Evolutionary conservation across 2,797 vertebrate species (phyloP), one percentile per base, ranked within the genome.

Genomic region (Dipus sagitta): DNA sequence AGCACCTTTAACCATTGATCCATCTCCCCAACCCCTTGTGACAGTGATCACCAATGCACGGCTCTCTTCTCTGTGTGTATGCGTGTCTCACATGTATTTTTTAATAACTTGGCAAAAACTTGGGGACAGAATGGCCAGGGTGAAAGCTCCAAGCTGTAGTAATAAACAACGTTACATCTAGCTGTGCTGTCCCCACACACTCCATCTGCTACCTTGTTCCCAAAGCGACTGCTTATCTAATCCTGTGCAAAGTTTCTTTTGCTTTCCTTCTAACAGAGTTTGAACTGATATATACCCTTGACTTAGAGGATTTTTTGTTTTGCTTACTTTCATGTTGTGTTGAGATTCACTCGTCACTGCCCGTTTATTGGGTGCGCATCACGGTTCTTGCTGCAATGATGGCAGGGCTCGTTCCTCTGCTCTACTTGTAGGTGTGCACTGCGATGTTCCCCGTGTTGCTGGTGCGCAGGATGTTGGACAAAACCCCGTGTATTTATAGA

Each of bases 291-390:
- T 47, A 11, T 47, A 11, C 47, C 47, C 38, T 42, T 4, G 15
- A 60, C 26, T 58, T 30, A 72, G 70, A n/a, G 32, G 5, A 58
- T 30, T 32, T 47, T 47, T 47, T 47, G 47, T 47, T 9, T 47
- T 47, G 11, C 8, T 47, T 1, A 11, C 47, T 47, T 8, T 47
- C 6, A 9, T 47, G 47, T 47, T 47, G 11, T 7, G 9, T 10
- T 47, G 11, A 10, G 8, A 47, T 47, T 65, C 60, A 20, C 4
- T 74, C 72, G 23, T 42, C 23, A 15, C 13, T 14, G 42, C 30
- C n/a, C 2, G 10, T 12, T 21, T 23, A 28, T 17, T n/a, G 13
- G 3, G 12, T 26, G 30, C 10, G n/a, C 0, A 2, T 30, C 68
- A 21, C 18, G 10, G 8, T 24, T 71, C 47, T 34, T 13, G 47